Evolutionary conservation across 2,888 invertebrate genomes (phyloP).

Genomic region (Tipula unca): DNA sequence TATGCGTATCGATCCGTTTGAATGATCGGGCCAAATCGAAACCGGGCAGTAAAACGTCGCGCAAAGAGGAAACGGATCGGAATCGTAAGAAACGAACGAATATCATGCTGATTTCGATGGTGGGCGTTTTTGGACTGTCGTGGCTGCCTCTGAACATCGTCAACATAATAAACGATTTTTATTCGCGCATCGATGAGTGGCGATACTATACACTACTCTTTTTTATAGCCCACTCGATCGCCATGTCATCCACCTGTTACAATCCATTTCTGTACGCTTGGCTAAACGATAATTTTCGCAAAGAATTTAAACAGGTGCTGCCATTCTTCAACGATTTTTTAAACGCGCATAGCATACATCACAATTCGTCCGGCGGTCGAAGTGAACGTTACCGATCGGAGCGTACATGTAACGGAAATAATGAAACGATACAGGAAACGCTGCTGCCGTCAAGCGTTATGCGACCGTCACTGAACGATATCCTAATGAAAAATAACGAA

Average conservation of each 20-base stretch:
- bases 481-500: background rate
- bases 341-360: background rate
- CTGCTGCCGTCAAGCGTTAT: conserved; percentile 51
- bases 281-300: conserved; percentile 80
- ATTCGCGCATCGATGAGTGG: conserved; percentile 56
- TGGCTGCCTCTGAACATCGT: conserved; percentile 80
- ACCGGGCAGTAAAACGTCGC: conserved; percentile 65
- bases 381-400: conserved; percentile 40
- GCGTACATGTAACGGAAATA: conserved; percentile 66
- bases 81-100: conserved; percentile 75
- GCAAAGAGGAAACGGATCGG: conserved; percentile 70
- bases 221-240: conserved; percentile 73
- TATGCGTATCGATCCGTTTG: conserved; percentile 68
- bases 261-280: conserved; percentile 90
- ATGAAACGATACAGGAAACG: conserved; percentile 63
- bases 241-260: conserved; percentile 87
- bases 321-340: conserved; percentile 39
- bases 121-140: conserved; percentile 77
- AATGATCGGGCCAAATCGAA: conserved; percentile 64
- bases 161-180: conserved; percentile 69
- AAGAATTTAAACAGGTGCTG: conserved; percentile 68
- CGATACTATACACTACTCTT: conserved; percentile 72
- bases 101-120: conserved; percentile 89
- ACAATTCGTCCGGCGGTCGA: background rate
- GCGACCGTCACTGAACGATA: conserved; percentile 35